A percentile compares a stretch with the other conserved stretches of the same genome.
Evolutionary conservation across 2,888 invertebrate species (phyloP).

Genomic region (Cephus pygmeus): DNA sequence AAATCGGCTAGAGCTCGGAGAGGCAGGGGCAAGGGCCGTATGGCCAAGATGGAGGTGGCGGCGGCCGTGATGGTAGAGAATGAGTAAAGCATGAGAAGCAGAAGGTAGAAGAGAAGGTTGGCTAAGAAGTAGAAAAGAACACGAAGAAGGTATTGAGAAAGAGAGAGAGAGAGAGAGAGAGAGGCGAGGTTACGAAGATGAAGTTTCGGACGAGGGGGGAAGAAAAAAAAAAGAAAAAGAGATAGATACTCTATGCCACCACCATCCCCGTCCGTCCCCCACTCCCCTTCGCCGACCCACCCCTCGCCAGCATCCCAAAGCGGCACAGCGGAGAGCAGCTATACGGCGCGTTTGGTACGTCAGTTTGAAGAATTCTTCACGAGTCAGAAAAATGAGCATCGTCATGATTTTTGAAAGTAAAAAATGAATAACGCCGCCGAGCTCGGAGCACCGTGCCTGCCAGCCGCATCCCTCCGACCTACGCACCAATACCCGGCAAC

Average conservation of each 20-base stretch:
- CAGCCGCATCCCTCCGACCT: not conserved
- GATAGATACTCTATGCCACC: constrained; percentile 2
- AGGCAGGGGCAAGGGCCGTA: not conserved
- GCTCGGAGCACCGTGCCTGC: constrained; percentile 13
- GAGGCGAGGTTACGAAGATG: constrained; percentile 42
- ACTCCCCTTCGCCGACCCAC: constrained; percentile 27
- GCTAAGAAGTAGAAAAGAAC: constrained; percentile 22
- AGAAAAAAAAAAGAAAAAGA: constrained; percentile 10
- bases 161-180: constrained; percentile 25
- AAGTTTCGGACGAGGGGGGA: constrained; percentile 34
- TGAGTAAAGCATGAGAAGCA: constrained; percentile 4
- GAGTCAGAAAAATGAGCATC: constrained; percentile 66
- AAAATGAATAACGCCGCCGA: constrained; percentile 58
- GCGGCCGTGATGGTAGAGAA: not conserved
- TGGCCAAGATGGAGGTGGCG: not conserved
- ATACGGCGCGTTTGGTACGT: constrained; percentile 53
- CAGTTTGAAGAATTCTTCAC: constrained; percentile 65
- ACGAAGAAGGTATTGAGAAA: constrained; percentile 12
- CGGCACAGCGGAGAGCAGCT: no score
- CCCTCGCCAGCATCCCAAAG: not conserved
- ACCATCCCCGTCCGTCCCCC: constrained; percentile 18
- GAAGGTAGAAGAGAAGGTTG: constrained; percentile 14
- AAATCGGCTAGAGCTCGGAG: constrained; percentile 4
- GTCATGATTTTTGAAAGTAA: constrained; percentile 67
- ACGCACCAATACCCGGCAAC: not conserved